phyloP scores from a whole-genome alignment of 2,113 vertebrate genomes.

The Bubo scandiacus region DNA sequence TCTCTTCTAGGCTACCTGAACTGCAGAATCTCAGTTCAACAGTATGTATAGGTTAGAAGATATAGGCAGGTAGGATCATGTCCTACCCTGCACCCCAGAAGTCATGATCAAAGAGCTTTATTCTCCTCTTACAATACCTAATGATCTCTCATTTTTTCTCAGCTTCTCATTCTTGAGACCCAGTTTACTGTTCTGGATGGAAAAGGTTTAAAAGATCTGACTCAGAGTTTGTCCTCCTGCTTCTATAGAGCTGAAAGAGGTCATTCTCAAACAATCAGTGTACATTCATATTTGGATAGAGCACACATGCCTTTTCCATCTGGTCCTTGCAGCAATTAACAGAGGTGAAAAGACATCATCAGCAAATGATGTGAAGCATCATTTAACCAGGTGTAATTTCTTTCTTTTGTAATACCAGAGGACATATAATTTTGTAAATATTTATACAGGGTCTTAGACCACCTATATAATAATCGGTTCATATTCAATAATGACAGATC shows the following conservation, averaged over 20 bases:
- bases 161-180: background rate
- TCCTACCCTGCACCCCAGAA: rapidly evolving
- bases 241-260: background rate
- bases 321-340: background rate
- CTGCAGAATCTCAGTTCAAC: background rate
- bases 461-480: background rate
- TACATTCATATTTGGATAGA: background rate
- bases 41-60: background rate
- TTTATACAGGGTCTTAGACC: background rate
- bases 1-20: background rate
- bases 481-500: background rate
- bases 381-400: background rate
- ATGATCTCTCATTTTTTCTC: background rate
- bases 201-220: background rate
- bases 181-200: background rate
- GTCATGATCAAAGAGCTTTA: background rate
- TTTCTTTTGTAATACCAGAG: background rate
- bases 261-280: background rate
- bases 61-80: background rate
- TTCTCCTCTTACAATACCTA: background rate
- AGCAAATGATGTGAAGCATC: background rate
- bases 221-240: background rate
- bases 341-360: background rate
- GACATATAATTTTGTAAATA: background rate
- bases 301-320: background rate